Base-by-base conservation (phyloP, 2,113 vertebrate species). In the Narcine bancroftii region DNA sequence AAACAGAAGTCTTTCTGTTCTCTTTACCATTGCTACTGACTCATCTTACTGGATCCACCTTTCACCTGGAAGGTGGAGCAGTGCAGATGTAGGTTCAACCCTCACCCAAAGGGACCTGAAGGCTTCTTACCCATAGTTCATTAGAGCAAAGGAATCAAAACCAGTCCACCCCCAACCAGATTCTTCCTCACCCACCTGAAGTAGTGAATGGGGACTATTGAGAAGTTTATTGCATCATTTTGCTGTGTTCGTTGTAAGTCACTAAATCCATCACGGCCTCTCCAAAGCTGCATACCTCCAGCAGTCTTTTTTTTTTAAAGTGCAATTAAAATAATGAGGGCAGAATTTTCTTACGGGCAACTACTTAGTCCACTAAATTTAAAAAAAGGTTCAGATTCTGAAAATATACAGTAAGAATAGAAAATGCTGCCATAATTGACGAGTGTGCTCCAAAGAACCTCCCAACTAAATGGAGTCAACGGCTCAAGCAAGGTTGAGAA, bases 11-110 rank as follows among this genome's bases (percentile, higher is more conserved):
- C 56, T 87, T 15, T 87, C 81, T 87, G 53, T 85, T 87, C 81
- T 60, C 56, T 87, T 87, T 87, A 21, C 81, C 53, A 36, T 60
- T 87, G 53, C 17, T 17, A 87, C 13, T 6, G 33, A 36, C 81
- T 87, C 81, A 87, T 87, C 53, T 87, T 87, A 87, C 81, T 36
- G 17, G 81, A 60, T 60, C 81, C 53, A 63, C 81, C 81, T 87
- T 87, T 87, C 81, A 87, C 81, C 81, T 63, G 81, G 81, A 87
- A 87, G 81, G 81, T 56, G 60, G 56, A 19, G 53, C 17, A 53
- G 79, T 83, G 15, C 47, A 83, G 56, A 53, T n/a, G 76, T 53
- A 83, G 17, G 50, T 33, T 56, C 29, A 56, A 56, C 47, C 79
- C 79, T 83, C 79, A 83, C 79, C 50, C 56, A 50, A 33, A 83